Evolutionary conservation across 2,797 vertebrate species (phyloP), one percentile per base, ranked within the genome.

Genomic region (Peromyscus nudipes): DNA sequence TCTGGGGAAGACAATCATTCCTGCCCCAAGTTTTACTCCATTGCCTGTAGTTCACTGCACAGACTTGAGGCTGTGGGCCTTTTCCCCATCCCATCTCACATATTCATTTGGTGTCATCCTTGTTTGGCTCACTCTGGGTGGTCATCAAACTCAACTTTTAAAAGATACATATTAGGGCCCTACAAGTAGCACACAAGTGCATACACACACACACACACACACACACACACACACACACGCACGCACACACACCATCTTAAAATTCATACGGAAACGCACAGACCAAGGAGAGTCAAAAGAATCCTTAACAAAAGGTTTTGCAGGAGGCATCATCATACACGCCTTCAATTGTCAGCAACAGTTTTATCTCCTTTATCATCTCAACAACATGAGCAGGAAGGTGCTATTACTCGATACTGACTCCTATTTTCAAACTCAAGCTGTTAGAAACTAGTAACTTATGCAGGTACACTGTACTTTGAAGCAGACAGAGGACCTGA

Each of bases 401-500:
- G 8, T 27, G 77, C 7, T 46, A 49, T 10, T 52, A 21, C 4
- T 81, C 5, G 21, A 23, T 13, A 67, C 1, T 95, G 17, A 43
- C 21, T 64, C 60, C 46, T 31, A 77, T 80, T 64, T 80, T 34
- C 46, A 89, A 16, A 82, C 8, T 60, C 27, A 91, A 91, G 60
- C 40, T 90, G 7, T 95, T 16, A 75, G 31, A 93, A 64, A 34
- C 14, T 49, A 87, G 14, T 57, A 89, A 75, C 11, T 65, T 86
- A 11, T 4, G 23, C 14, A 19, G 49, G 34, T 4, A 82, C 0
- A 37, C 0, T 46, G 17, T 19, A 49, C 76, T 27, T 14, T 85
- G 93, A n/a, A 40, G 7, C 13, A 95, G 19, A 92, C 52, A 9
- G 55, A 92, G 40, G 16, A 83, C 73, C 64, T 94, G 93, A 93